Evolutionary conservation across 1,140 invertebrate species (phyloP).

Genomic region (Drosophila sp.): DNA sequence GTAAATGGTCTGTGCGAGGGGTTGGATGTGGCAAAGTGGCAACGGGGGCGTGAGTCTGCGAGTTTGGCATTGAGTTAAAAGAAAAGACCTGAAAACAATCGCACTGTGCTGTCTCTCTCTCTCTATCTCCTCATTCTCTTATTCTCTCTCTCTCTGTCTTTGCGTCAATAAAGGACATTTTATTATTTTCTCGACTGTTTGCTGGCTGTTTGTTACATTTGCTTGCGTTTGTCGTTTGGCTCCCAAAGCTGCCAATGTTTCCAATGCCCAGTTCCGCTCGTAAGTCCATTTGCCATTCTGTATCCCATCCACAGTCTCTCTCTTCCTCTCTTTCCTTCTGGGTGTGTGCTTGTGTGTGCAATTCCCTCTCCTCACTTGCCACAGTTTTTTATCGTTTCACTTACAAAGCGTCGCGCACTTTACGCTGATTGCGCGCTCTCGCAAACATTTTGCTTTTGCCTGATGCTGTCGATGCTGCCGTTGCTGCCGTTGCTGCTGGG

Average conservation of each 20-base stretch:
- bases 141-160: conserved; percentile 41
- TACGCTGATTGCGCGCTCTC: conserved; percentile 79
- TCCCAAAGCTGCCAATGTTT: neutral
- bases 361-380: neutral
- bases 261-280: conserved; percentile 33
- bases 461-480: neutral
- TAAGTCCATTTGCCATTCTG: conserved; percentile 12
- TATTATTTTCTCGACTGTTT: conserved; percentile 59
- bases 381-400: conserved; percentile 70
- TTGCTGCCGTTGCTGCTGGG: conserved; percentile 1
- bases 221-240: conserved; percentile 7
- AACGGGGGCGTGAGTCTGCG: neutral
- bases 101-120: no score
- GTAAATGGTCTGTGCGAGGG: neutral
- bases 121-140: no score
- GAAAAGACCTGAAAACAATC: conserved; percentile 62
- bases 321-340: conserved; percentile 1
- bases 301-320: conserved; percentile 12
- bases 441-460: conserved; percentile 66
- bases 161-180: conserved; percentile 79
- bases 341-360: no score
- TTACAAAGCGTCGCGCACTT: conserved; percentile 81
- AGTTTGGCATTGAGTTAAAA: conserved; percentile 10
- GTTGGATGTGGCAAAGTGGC: neutral
- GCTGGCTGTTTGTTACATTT: conserved; percentile 26